phyloP scores from a whole-genome alignment of 2,113 vertebrate genomes.

The Opisthocomus hoazin region DNA sequence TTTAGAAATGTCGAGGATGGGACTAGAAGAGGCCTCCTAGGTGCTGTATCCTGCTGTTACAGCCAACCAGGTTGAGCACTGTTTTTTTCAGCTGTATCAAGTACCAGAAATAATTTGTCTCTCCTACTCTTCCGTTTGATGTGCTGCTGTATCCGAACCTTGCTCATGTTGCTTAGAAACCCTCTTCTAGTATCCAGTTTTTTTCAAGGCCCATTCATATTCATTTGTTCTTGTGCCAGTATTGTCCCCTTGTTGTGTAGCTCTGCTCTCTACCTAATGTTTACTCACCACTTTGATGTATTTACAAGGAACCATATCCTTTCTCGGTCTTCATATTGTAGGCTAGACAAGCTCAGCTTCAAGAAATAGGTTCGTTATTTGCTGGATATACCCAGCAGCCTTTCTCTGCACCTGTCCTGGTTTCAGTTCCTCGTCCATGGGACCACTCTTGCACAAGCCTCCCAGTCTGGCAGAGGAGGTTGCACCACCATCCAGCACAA shows the following conservation, averaged over 20 bases:
- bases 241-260: neutral
- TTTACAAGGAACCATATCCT: neutral
- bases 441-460: neutral
- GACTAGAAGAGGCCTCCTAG: neutral
- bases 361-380: neutral
- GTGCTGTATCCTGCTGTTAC: neutral
- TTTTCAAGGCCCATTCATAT: neutral
- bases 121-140: neutral
- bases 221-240: neutral
- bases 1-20: slow-evolving; percentile 13
- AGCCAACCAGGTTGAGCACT: neutral
- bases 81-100: neutral
- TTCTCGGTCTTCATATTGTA: neutral
- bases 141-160: neutral
- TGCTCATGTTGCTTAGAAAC: slow-evolving; percentile 24
- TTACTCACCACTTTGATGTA: neutral
- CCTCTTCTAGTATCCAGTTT: neutral
- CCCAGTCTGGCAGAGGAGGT: neutral
- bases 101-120: neutral
- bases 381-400: neutral
- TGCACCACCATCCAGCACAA: neutral
- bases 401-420: neutral
- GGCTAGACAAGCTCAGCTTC: neutral
- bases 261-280: neutral
- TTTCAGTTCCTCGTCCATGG: neutral